phyloP scores from a whole-genome alignment of 1,140 invertebrate genomes.

The Delia radicum region DNA sequence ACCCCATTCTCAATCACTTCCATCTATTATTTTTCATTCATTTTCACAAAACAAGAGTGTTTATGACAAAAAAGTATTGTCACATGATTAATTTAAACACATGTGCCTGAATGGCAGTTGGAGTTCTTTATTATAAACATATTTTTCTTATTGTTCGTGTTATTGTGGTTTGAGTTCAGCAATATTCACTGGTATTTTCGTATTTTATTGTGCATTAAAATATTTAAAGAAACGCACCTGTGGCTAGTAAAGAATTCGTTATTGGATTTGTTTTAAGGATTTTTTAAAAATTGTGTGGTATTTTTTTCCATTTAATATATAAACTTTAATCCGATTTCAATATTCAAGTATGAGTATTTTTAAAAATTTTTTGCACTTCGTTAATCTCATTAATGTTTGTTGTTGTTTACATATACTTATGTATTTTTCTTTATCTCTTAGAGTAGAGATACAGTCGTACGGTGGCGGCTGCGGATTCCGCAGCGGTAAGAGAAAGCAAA shows the following conservation, averaged over 20 bases:
- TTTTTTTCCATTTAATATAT: no score
- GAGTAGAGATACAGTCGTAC: no score
- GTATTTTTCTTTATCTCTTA: no score
- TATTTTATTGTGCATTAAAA: background rate
- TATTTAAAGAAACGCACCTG: background rate
- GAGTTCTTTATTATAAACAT: background rate
- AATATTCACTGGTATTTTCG: background rate
- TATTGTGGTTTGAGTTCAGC: background rate
- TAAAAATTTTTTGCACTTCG: no score
- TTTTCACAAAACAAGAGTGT: background rate
- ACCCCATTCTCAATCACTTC: background rate
- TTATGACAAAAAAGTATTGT: slow-evolving; percentile 1
- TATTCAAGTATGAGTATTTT: no score
- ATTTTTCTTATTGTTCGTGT: background rate
- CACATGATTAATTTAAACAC: background rate
- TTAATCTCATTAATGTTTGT: background rate
- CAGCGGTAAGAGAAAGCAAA: no score
- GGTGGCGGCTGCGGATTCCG: no score
- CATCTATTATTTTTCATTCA: background rate
- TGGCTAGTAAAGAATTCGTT: background rate
- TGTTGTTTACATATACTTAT: no score
- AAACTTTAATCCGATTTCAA: no score
- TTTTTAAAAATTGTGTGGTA: no score
- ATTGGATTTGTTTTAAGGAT: background rate
- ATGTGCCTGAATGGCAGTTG: background rate